Conservation (phyloP, 53 echinoderm and acorn worm species). For the Apostichopus leukothele region DNA sequence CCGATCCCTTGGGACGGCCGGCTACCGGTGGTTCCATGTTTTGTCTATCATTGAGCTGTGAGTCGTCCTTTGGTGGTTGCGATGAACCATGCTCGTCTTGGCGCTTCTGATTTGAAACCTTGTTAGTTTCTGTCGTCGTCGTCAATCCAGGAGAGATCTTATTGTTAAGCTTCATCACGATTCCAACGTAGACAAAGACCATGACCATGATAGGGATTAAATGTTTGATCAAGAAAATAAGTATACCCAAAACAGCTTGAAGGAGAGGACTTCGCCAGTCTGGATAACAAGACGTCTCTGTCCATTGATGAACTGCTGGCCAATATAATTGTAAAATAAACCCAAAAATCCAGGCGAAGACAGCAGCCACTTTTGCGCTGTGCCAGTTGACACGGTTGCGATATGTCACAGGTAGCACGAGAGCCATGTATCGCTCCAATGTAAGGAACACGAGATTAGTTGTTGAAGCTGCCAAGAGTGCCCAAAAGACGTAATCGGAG, state of each 20-base stretch:
- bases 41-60: neutral
- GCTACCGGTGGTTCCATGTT: neutral
- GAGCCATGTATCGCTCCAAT: slow-evolving; percentile 46
- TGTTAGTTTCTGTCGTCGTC: neutral
- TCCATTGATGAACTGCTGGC: slow-evolving; percentile 40
- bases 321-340: slow-evolving; percentile 41
- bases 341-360: slow-evolving; percentile 41
- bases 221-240: slow-evolving; percentile 58
- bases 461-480: slow-evolving; percentile 39
- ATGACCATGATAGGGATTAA: slow-evolving; percentile 57
- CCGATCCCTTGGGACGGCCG: too few relatives aligned
- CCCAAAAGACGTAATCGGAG: slow-evolving; percentile 53
- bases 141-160: neutral
- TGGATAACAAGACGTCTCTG: slow-evolving; percentile 46
- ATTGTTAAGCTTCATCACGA: neutral
- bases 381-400: slow-evolving; percentile 33
- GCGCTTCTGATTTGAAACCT: neutral
- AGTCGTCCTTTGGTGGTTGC: neutral
- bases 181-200: slow-evolving; percentile 48
- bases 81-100: neutral
- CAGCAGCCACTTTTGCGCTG: slow-evolving; percentile 14
- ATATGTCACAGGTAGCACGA: slow-evolving; percentile 41
- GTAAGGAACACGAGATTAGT: slow-evolving; percentile 47
- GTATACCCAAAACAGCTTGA: slow-evolving; percentile 50
- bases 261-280: slow-evolving; percentile 50